Percentiles rank a stretch among this genome's conserved stretches.
These are phyloP conservation scores for Coracias cyanogaster DNA, from an alignment of 2,797 vertebrate genomes.

Conservation along the genomic window DNA sequence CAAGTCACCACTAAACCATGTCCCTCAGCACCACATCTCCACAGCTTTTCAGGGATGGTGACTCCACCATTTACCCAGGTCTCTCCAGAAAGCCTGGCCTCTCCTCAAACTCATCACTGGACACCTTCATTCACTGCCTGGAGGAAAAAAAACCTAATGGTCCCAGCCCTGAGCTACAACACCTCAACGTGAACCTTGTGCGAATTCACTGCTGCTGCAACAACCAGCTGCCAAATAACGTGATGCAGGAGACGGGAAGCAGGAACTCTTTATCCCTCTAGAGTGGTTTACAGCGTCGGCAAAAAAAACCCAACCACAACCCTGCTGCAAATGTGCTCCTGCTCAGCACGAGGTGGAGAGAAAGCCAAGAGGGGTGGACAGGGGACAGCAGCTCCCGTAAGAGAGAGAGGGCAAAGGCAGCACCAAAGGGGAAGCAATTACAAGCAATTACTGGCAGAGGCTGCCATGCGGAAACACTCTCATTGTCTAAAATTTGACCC, in stretches of 20 bases:
- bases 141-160: not conserved
- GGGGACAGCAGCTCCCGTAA: not conserved
- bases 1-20: not conserved
- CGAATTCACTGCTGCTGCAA: slow-evolving; percentile 16
- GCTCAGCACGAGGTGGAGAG: not conserved
- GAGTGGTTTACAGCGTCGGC: not conserved
- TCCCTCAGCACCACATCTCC: not conserved
- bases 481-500: slow-evolving; percentile 64
- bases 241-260: not conserved
- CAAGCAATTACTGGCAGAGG: slow-evolving; percentile 67
- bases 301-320: not conserved
- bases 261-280: slow-evolving; percentile 45
- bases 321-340: not conserved
- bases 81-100: not conserved
- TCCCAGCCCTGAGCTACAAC: not conserved
- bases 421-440: slow-evolving; percentile 42
- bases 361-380: not conserved
- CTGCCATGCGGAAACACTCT: slow-evolving; percentile 51
- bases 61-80: not conserved
- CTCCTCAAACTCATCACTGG: not conserved
- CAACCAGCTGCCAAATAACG: slow-evolving; percentile 42
- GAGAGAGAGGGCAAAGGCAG: slow-evolving; percentile 45
- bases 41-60: not conserved
- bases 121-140: not conserved
- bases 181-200: not conserved